Percentiles rank a stretch among this genome's conserved stretches.
Conservation (phyloP, 2,888 invertebrate genomes). For the Adineta ricciae region DNA sequence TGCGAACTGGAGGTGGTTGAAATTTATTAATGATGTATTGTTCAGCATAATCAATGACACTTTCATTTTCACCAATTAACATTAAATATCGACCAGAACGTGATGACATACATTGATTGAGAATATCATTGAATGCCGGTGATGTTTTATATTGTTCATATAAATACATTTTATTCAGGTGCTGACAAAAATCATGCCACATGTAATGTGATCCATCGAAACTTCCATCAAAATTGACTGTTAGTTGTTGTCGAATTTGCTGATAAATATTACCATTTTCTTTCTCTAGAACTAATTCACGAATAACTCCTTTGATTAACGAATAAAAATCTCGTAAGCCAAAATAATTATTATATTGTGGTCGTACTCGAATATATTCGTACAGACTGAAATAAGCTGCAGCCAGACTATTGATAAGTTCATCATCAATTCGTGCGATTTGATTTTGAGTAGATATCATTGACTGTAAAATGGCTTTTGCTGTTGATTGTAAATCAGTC, state of each 20-base stretch:
- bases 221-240: not conserved
- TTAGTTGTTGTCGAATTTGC: not conserved
- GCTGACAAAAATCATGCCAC: not conserved
- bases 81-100: not conserved
- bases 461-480: no score
- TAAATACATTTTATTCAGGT: not conserved
- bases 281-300: not conserved
- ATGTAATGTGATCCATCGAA: not conserved
- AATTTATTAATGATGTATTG: not conserved
- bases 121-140: not conserved
- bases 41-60: conserved; percentile 11
- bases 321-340: conserved; percentile 32
- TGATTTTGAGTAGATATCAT: not conserved
- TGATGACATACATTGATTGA: not conserved
- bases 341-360: conserved; percentile 8
- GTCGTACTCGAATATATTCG: not conserved
- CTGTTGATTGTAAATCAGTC: not conserved
- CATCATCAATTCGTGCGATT: not conserved
- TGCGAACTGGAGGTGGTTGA: not conserved
- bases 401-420: not conserved
- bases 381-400: not conserved
- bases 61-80: not conserved
- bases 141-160: not conserved
- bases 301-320: conserved; percentile 23
- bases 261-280: not conserved